Percentiles rank a stretch among this genome's conserved stretches.
Conservation (phyloP, 2,888 invertebrate species). For the Coenonympha arcania region DNA sequence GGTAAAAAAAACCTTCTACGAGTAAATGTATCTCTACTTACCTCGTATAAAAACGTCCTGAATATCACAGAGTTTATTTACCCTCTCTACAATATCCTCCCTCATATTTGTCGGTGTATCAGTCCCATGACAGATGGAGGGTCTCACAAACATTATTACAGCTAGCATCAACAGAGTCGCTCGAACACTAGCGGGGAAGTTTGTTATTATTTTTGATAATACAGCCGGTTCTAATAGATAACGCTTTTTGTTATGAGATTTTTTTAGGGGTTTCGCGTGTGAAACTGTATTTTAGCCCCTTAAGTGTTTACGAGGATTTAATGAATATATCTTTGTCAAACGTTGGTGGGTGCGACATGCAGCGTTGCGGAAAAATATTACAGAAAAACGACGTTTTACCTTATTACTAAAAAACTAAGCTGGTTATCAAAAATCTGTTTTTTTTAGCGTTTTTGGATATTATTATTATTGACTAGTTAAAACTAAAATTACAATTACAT, state of each 20-base stretch:
- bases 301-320: no score
- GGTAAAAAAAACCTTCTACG: not conserved
- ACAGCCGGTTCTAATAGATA: not conserved
- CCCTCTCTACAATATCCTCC: not conserved
- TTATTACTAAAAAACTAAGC: no score
- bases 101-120: constrained; percentile 11
- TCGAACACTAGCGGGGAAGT: not conserved
- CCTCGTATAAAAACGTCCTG: not conserved
- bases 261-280: not conserved
- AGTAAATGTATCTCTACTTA: not conserved
- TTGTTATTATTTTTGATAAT: constrained; percentile 10
- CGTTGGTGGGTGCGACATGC: no score
- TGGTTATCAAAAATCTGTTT: no score
- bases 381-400: no score
- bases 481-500: no score
- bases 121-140: constrained; percentile 18
- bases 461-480: no score
- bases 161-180: constrained; percentile 12
- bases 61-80: not conserved
- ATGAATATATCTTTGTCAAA: no score
- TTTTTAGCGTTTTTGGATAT: no score
- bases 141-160: constrained; percentile 20
- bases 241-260: not conserved
- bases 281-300: no score
- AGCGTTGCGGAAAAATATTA: no score